These are phyloP conservation scores for Patagioenas fasciata DNA, from an alignment of 2,113 vertebrate genomes.

Conservation along the genomic window DNA sequence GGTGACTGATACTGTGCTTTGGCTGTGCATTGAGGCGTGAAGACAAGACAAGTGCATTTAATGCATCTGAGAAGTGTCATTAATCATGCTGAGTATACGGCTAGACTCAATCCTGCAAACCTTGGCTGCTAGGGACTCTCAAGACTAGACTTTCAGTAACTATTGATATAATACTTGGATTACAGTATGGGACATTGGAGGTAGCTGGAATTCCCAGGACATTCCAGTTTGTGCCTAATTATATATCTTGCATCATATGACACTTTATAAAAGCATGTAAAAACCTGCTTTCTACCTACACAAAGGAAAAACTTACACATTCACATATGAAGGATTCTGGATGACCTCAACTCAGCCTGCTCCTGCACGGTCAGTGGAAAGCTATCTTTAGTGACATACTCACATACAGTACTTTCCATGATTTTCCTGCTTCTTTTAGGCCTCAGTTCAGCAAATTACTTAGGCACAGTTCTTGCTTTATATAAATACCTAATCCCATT, in stretches of 20 bases:
- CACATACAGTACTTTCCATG: background rate
- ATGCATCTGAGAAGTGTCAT: background rate
- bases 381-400: background rate
- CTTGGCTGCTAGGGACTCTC: background rate
- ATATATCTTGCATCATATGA: rapidly evolving
- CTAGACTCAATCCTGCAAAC: background rate
- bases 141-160: background rate
- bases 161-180: background rate
- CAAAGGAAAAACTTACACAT: background rate
- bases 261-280: rapidly evolving
- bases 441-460: background rate
- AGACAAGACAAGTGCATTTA: background rate
- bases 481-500: background rate
- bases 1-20: background rate
- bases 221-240: background rate
- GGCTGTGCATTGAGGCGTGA: background rate
- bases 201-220: background rate
- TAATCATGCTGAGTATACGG: background rate
- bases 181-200: no score
- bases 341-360: background rate
- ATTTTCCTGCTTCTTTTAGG: background rate
- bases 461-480: background rate
- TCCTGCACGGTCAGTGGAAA: background rate
- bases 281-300: background rate
- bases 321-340: background rate